Evolutionary conservation across 2,888 invertebrate species (phyloP), one percentile per base, ranked within the genome.

Genomic region (Dicranocentrus wangi): DNA sequence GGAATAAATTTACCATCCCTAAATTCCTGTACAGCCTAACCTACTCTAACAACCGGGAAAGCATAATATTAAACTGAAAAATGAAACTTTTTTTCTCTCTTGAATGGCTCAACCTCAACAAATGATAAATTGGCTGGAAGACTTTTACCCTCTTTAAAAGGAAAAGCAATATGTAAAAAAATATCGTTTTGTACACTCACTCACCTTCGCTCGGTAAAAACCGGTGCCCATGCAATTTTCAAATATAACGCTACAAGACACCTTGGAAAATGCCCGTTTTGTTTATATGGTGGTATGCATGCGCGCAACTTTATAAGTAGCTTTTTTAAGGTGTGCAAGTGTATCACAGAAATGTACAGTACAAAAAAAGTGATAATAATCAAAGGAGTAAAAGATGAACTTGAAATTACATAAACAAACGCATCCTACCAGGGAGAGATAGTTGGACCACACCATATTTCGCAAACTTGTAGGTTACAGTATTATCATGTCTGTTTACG

Each of bases 401-500:
- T 81, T 73, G 75, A 76, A 55, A 81, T 76, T 76, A 68, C 80
- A 80, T 80, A 79, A 79, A 79, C 79, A 79, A 79, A 79, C 55
- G 71, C 71, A 39, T 2, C 39, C 39, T 1, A 32, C n/a, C 60
- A 27, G 8, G n/a, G n/a, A 60, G n/a, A 47, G 25, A 69, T 60
- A 77, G 61, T 73, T 51, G 51, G 69, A 81, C 73, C 73, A 73
- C 28, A 51, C 75, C 81, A 81, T 66, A 79, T 43, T 81, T 75
- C 55, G 69, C 75, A 28, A 72, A 61, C 43, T 66, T 76, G 66
- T 76, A 58, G 76, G 76, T 66, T 58, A 75, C 32, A 73, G 47
- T 2, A 53, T 66, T 32, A 32, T 73, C 21, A 42, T 73, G 17
- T 21, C 42, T 60, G 47, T n/a, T 47, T 47, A 47, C 15, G 7